Evolutionary conservation across 2,113 vertebrate species (phyloP), one percentile per base, ranked within the genome.

Genomic region (Polyodon spathula): DNA sequence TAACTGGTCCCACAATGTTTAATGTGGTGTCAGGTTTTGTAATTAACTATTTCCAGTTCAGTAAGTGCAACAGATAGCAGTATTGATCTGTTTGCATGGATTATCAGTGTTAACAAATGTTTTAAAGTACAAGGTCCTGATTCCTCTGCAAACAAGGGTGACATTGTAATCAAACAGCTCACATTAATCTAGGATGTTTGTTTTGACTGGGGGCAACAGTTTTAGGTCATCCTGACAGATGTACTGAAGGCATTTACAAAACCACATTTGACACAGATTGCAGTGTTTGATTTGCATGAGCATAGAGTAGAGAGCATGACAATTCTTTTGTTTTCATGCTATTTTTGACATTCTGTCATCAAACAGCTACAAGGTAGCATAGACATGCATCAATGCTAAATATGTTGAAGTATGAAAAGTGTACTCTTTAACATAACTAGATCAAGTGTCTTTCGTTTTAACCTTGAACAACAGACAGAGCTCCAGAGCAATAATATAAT

Each of bases 1-100:
- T n/a, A n/a, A n/a, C n/a, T n/a, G n/a, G n/a, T n/a, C n/a, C n/a
- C n/a, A n/a, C n/a, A n/a, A n/a, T n/a, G n/a, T n/a, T n/a, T n/a
- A n/a, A n/a, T n/a, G n/a, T n/a, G n/a, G n/a, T n/a, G n/a, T n/a
- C n/a, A n/a, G n/a, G n/a, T n/a, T n/a, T n/a, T n/a, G n/a, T n/a
- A n/a, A n/a, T n/a, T n/a, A 5, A 64, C 63, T 65, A 7, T 62
- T 79, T 43, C 67, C 58, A 1, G 53, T 61, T 69, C 62, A 59
- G 56, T 68, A 50, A 7, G 50, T 38, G 54, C 42, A 16, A 59
- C 48, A 44, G 66, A 70, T 66, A 61, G 59, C 37, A 64, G 48
- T 43, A 37, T 77, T 72, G 37, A 16, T 0, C 15, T 62, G 60
- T 3, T 72, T 65, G 61, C 63, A 48, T 39, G 62, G 56, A 53